Conservation (phyloP, 2,797 vertebrate genomes). For the Esox masquinongy region DNA sequence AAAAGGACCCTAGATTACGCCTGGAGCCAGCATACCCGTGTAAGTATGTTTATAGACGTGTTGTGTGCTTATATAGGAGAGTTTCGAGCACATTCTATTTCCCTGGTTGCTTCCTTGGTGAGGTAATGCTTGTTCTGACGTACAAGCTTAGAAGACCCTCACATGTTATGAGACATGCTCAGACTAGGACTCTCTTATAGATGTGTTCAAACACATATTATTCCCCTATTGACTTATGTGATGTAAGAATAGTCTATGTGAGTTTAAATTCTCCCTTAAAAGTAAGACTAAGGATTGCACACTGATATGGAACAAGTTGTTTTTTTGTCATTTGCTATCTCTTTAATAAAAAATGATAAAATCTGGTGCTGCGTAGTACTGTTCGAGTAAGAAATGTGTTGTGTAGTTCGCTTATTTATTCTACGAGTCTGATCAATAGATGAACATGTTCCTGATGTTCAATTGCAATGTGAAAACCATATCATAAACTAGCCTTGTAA, state of each 20-base stretch:
- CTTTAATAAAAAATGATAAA: too few species aligned
- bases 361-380: too few species aligned
- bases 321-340: too few species aligned
- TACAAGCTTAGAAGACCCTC: background rate
- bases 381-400: too few species aligned
- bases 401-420: too few species aligned
- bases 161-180: background rate
- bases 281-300: background rate
- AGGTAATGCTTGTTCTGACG: background rate
- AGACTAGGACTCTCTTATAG: background rate
- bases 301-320: background rate
- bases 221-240: background rate
- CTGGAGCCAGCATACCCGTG: background rate
- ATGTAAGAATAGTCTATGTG: background rate
- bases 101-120: background rate
- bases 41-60: constrained; percentile 1
- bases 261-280: background rate
- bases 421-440: too few species aligned
- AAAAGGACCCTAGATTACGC: background rate
- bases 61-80: background rate
- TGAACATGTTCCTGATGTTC: too few species aligned
- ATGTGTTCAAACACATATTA: background rate
- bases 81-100: background rate
- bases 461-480: too few species aligned
- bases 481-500: too few species aligned